Evolutionary conservation across 2,888 invertebrate species (phyloP).

Genomic region (Pasiphila rectangulata): DNA sequence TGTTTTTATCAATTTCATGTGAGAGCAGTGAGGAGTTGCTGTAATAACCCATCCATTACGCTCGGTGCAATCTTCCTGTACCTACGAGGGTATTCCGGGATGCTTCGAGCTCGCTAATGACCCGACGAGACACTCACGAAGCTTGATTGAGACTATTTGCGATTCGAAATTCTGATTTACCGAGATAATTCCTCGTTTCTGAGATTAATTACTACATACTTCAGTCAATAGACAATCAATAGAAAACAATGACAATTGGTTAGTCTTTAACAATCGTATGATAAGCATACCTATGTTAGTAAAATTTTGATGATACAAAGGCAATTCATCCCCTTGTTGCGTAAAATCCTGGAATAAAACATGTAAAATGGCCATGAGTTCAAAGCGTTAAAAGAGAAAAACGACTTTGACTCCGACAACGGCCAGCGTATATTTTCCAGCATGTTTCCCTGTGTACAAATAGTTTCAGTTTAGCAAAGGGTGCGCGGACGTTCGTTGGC

Average conservation of each 20-base stretch:
- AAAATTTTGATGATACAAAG: no score
- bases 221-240: not conserved
- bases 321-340: no score
- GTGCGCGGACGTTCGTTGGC: conserved; percentile 48
- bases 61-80: conserved; percentile 75
- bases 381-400: conserved; percentile 21
- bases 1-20: conserved; percentile 45
- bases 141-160: conserved; percentile 58
- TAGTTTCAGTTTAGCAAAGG: conserved; percentile 58
- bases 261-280: no score
- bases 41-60: conserved; percentile 77
- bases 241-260: not conserved
- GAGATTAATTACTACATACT: no score
- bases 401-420: conserved; percentile 14
- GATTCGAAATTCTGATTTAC: conserved; percentile 49
- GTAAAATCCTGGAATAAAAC: conserved; percentile 14
- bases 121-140: conserved; percentile 57
- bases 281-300: no score
- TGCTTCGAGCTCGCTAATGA: conserved; percentile 78
- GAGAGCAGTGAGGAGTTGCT: conserved; percentile 47
- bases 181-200: no score
- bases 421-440: conserved; percentile 25
- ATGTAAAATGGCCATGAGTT: conserved; percentile 6
- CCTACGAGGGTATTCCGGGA: conserved; percentile 72
- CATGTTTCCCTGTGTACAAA: conserved; percentile 30